Evolutionary conservation across 2,797 vertebrate species (phyloP).

Genomic region (Nyctibius grandis): DNA sequence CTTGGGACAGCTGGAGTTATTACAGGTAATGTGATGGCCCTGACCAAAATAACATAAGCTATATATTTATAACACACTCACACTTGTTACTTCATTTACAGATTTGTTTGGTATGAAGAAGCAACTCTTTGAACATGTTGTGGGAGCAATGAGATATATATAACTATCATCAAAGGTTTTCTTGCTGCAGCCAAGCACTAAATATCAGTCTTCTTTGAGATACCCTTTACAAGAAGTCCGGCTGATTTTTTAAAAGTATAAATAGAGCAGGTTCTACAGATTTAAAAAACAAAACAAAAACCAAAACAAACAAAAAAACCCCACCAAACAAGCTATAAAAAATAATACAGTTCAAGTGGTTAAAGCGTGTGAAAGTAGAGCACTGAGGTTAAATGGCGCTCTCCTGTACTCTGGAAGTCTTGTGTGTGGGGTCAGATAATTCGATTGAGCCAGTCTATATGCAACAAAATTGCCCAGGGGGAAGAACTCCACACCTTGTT

Average conservation of each 20-base stretch:
- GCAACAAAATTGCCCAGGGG: not conserved
- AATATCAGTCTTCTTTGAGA: not conserved
- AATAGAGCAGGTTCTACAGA: not conserved
- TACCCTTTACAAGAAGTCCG: not conserved
- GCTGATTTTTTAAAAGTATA: not conserved
- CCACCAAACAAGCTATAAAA: not conserved
- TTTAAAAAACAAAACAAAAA: not conserved
- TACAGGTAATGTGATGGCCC: slow-evolving; percentile 22
- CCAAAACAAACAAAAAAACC: not conserved
- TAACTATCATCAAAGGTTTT: slow-evolving; percentile 1
- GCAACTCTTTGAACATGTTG: not conserved
- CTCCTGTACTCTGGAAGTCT: not conserved
- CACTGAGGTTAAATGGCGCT: not conserved
- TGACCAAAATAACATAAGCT: slow-evolving; percentile 36
- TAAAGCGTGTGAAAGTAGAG: not conserved
- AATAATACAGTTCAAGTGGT: not conserved
- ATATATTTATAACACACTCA: slow-evolving; percentile 34
- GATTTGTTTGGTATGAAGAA: slow-evolving; percentile 25
- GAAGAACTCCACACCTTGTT: fast-evolving
- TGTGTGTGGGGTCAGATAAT: not conserved
- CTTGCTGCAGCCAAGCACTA: not conserved
- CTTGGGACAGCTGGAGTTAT: slow-evolving; percentile 45
- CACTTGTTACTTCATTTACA: slow-evolving; percentile 50
- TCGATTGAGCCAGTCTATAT: not conserved
- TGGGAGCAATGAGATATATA: not conserved